Evolutionary conservation across 2,888 invertebrate species (phyloP), one percentile per base, ranked within the genome.

Genomic region (Psylliodes chrysocephalus): DNA sequence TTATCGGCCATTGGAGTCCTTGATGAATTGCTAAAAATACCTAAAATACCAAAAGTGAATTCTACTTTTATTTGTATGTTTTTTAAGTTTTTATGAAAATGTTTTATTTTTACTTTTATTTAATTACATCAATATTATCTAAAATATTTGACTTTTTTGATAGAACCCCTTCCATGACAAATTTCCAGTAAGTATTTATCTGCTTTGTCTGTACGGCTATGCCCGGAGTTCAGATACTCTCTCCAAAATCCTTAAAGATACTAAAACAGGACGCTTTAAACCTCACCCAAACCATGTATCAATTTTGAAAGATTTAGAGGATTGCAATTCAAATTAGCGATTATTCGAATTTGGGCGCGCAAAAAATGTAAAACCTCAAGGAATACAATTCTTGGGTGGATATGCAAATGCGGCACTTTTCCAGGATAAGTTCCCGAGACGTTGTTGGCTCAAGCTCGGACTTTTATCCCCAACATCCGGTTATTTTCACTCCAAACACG

Each of bases 241-340:
- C 14, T 6, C 30, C 12, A 38, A 33, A 42, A 42, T 56, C 18
- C 44, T n/a, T 15, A 42, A 42, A 28, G 19, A 30, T 35, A 44
- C 33, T 17, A 17, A 25, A 56, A 14, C 40, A 44, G 60, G 46
- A 63, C 25, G 55, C 47, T 57, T 53, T 52, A 44, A 25, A 52
- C 55, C 59, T 60, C 63, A 10, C 17, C 56, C 38, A 63, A 67
- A 52, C 76, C 72, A 76, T 79, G 77, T 77, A 79, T 80, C 80
- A 80, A 79, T 77, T 78, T 75, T 79, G 79, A 79, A 78, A 76
- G 80, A 80, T 80, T 79, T 79, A 80, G 71, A 71, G 76, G 77
- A 78, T 78, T 75, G 79, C 78, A 79, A 80, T 80, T 80, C 79
- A 80, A 80, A 80, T 80, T 78, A 80, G 75, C 73, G 76, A 79